Base-by-base conservation (phyloP, 1,140 invertebrate species). In the Heterodera schachtii region DNA sequence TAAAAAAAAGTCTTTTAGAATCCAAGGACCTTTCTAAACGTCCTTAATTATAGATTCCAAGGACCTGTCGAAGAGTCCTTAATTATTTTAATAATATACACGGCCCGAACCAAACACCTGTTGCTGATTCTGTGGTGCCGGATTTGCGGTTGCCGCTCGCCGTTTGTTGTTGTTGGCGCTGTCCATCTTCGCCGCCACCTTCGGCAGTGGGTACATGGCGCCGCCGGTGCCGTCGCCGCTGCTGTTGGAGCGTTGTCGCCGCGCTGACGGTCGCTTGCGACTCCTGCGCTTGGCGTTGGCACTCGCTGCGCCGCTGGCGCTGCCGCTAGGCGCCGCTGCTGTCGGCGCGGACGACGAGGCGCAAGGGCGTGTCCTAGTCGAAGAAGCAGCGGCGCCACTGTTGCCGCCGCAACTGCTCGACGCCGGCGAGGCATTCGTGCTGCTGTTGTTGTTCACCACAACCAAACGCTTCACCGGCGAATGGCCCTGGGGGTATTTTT, bases 401-500 rank as follows among this genome's bases (percentile, higher is more conserved):
- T n/a, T n/a, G n/a, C n/a, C n/a, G n/a, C n/a, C n/a, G n/a, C n/a
- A n/a, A n/a, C n/a, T n/a, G n/a, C n/a, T n/a, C n/a, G n/a, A n/a
- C n/a, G n/a, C n/a, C n/a, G n/a, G n/a, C n/a, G n/a, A n/a, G n/a
- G n/a, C n/a, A n/a, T 13, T 75, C 31, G 31, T 75, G 74, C 57
- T 21, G 74, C 19, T 52, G 57, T 52, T 57, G 47, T 47, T 31
- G 66, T 67, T 46, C 11, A 11, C 21, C 69, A 46, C 9, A n/a
- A 71, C 31, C 31, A 78, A 41, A 64, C 76, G 66, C 70, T 78
- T 78, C 60, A 78, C 76, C n/a, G 76, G 76, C 21, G 76, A 78
- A 64, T 78, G 76, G 44, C 76, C 76, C 76, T 78, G n/a, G n/a
- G 4, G n/a, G 4, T 13, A 46, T n/a, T n/a, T n/a, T n/a, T n/a